Evolutionary conservation across 2,888 invertebrate species (phyloP), one percentile per base, ranked within the genome.

Genomic region (Agonopterix subpropinquella): DNA sequence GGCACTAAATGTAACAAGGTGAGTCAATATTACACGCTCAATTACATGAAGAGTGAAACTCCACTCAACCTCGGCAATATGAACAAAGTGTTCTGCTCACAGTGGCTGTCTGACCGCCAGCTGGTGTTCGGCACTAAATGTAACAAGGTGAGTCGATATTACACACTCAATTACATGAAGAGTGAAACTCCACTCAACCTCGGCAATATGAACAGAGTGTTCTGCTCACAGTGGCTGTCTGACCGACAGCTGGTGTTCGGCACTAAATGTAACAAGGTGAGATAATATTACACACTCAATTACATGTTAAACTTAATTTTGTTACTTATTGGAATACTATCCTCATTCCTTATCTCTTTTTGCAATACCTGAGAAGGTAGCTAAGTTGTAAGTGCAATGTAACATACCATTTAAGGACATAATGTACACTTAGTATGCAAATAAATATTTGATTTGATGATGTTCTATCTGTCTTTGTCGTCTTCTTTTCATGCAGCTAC

Each of bases 1-100:
- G 98, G 98, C 48, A 98, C 98, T 47, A 98, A 98, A 81, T 98
- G 98, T 84, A 98, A 98, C 86, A 97, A 97, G 92, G 95, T 96
- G 77, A 65, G 39, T 43, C 18, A 18, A 4, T 4, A 18, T 18
- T 18, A 18, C 18, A 18, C 4, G 4, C 4, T 18, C 18, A 18
- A 18, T 18, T 4, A 18, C 18, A 18, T 18, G 2, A 4, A 4
- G 18, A 18, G n/a, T n/a, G 96, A 96, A 82, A 94, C 94, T 18
- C 92, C 95, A 8, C 92, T 96, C 67, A 92, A 91, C 71, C 89
- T 96, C 55, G 95, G 94, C 59, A 95, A 94, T 94, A 96, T 90
- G 3, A 96, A 96, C 82, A 96, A 96, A 84, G 96, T 96, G 52
- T 98, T 98, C 89, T 97, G 98, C 76, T 97, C 98, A 0, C 95